Evolutionary conservation across 2,113 vertebrate genomes (phyloP), one percentile per base, ranked within the genome.

Genomic region (Rhombomys opimus): DNA sequence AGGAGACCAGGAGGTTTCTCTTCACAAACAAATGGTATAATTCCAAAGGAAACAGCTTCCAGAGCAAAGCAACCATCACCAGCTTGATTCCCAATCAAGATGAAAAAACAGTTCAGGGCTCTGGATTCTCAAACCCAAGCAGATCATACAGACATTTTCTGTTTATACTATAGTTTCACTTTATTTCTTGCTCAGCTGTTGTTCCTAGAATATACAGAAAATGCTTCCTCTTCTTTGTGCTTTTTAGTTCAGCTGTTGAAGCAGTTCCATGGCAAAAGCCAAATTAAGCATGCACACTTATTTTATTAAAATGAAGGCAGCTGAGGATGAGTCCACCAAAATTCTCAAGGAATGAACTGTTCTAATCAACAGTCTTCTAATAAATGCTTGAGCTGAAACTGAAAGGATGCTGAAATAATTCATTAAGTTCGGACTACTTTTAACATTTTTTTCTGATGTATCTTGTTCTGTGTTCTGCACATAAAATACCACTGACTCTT

Each of bases 281-380:
- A 97, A 97, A 95, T 95, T 92, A 97, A 96, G 88, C 78, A 87
- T 50, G 65, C 12, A 87, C 5, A 57, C 50, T 41, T 96, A n/a
- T 65, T 95, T 95, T 94, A 90, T 87, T 95, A 95, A 91, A 89
- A 95, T 61, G 89, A 75, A 96, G 27, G 88, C 76, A 91, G 46
- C 63, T 95, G 30, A 94, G n/a, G 84, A 82, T 86, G 81, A 95
- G 52, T 90, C 89, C 77, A 94, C 94, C 41, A 87, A 95, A 95
- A 87, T 96, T 96, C 12, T 90, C 46, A 72, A 46, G 67, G 14
- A 96, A 68, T 90, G 41, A 68, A 90, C 57, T 96, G 8, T 70
- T 96, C 80, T 57, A 91, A 93, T 88, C 68, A 97, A 96, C 63
- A 96, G 72, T 95, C 67, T 91, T 72, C 82, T 96, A 81, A 95